Evolutionary conservation across 2,888 invertebrate species (phyloP), one percentile per base, ranked within the genome.

Genomic region (Dioctria rufipes): DNA sequence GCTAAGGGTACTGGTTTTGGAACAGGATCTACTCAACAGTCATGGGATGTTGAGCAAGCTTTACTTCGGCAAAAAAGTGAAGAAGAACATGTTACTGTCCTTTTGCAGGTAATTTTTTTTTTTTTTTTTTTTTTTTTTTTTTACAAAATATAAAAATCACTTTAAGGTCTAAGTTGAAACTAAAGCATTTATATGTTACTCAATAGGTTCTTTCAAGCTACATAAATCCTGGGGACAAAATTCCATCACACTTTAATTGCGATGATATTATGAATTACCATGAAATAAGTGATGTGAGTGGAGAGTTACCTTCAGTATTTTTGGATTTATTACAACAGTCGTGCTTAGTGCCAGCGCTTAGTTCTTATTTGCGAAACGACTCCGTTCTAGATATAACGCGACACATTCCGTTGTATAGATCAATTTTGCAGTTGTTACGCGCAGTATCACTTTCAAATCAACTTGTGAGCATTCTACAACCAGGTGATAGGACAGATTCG

Each of bases 321-420:
- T 90, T 94, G 39, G 94, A 95, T 82, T 91, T 97, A 49, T 88
- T 98, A 25, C 92, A 94, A 63, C 92, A 94, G 86, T 97, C 97
- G 81, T 95, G 96, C 85, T 91, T 98, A 37, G 91, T 98, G 82
- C 95, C 96, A 37, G 96, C 96, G 39, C 91, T 97, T 42, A 95
- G 96, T 85, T 96, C 96, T 0, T 98, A 98, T 87, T 91, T 98
- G 78, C 91, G 97, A 84, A 98, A 98, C 86, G 98, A 98, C 89
- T 98, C 98, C 93, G 98, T 98, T 84, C 90, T 98, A 88, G 98
- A 98, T 90, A 97, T 98, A 95, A 96, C 98, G n/a, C 93, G 97
- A 25, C 98, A 98, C 90, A 96, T 98, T 89, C 97, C 97, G 42
- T 91, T 98, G 85, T 98, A 98, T 90, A 93, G 95, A 84, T 94